Evolutionary conservation across 2,797 vertebrate species (phyloP), one percentile per base, ranked within the genome.

Genomic region (Etheostoma perlongum): DNA sequence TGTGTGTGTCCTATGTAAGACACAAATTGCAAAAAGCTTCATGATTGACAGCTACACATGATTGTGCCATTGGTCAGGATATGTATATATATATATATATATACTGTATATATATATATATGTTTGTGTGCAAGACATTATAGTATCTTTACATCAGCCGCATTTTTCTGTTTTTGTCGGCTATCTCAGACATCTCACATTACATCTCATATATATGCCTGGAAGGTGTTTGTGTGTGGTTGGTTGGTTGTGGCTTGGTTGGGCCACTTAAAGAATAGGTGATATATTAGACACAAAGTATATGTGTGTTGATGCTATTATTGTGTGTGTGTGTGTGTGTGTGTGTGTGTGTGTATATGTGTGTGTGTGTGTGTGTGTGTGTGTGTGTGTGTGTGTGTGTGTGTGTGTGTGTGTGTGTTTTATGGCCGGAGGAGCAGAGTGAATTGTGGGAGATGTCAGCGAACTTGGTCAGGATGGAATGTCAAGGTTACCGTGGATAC

Each of bases 401-500:
- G 63, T 19, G 46, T 46, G 73, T 21, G 48, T 62, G 55, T 40
- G 74, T 69, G 59, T 63, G 67, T 74, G 67, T 81, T 60, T 77
- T 69, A 67, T 67, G 55, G 69, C 81, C 69, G 33, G 57, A 81
- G 54, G 60, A 85, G 71, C 84, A 71, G 79, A 85, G 79, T 76
- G 85, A 89, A 89, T 89, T 91, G 85, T 92, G 91, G 90, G 90
- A 94, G 90, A 93, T 91, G 90, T 93, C 89, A 90, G 86, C 82
- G 89, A 88, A 90, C 90, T 89, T 78, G 89, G 93, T 88, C 83
- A 89, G 79, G 88, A 89, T 88, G 90, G 92, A 93, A 93, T 94
- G 91, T 91, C 89, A 92, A 92, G 92, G 93, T 94, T 94, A 92
- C 90, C 86, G 86, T 93, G 90, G 91, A 93, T 92, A 94, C 91